These are phyloP conservation scores for Anseranas semipalmata DNA, from an alignment of 2,113 vertebrate species.

Conservation along the genomic window DNA sequence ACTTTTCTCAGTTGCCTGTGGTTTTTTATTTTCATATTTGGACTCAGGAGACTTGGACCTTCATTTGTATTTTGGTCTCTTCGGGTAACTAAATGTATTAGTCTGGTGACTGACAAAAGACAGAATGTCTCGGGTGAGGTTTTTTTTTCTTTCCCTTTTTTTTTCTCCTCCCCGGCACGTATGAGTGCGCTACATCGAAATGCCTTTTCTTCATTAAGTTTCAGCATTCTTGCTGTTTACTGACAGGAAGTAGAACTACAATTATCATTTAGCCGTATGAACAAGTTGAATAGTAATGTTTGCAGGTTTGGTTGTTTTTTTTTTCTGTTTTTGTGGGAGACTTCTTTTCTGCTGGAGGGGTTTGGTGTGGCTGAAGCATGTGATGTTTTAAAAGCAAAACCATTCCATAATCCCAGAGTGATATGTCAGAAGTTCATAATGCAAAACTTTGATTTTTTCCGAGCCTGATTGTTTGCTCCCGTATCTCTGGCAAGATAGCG, in stretches of 20 bases:
- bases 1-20: not conserved
- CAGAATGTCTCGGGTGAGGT: not conserved
- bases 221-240: not conserved
- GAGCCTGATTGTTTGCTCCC: not conserved
- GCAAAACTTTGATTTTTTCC: conserved; percentile 45
- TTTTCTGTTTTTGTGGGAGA: conserved; percentile 1
- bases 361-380: conserved; percentile 45
- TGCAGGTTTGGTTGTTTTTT: too few relatives aligned
- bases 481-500: not conserved
- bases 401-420: conserved; percentile 25
- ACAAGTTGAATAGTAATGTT: not conserved
- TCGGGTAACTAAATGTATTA: not conserved
- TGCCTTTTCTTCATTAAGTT: not conserved
- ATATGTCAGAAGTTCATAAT: conserved; percentile 22
- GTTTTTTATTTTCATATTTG: not conserved
- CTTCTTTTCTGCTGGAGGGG: conserved; percentile 11
- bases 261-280: not conserved
- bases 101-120: not conserved
- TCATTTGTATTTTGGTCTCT: not conserved
- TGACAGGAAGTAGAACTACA: not conserved
- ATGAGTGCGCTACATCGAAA: not conserved
- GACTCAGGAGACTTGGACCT: not conserved
- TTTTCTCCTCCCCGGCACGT: not conserved
- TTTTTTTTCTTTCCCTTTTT: not conserved
- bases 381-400: conserved; percentile 52